Conservation (phyloP, 2,888 invertebrate species). For the Polymixis flavicincta region DNA sequence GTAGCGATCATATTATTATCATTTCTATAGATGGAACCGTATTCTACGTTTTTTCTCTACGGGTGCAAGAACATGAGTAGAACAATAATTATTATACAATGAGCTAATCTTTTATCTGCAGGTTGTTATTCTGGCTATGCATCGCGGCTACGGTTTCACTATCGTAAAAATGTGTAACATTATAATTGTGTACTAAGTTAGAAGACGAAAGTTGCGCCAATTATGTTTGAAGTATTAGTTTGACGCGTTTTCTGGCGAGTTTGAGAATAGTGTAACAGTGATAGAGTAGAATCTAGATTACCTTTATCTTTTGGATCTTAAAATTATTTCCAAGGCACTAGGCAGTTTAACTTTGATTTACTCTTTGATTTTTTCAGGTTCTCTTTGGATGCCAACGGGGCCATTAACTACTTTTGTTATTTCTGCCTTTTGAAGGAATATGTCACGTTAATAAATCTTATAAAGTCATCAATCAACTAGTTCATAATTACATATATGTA, state of each 20-base stretch:
- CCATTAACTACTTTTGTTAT: neutral
- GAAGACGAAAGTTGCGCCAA: slow-evolving; percentile 59
- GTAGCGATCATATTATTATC: neutral
- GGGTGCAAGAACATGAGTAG: slow-evolving; percentile 17
- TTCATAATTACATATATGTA: too few species aligned
- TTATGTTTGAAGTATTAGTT: slow-evolving; percentile 42
- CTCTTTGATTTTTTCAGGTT: neutral
- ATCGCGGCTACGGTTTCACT: slow-evolving; percentile 58
- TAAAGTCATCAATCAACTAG: too few species aligned
- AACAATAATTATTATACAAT: slow-evolving; percentile 44
- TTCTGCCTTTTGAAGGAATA: neutral
- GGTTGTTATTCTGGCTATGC: slow-evolving; percentile 53
- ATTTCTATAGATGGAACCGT: neutral
- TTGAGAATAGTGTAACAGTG: neutral
- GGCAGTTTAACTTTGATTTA: neutral
- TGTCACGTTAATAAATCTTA: too few species aligned
- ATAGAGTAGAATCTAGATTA: slow-evolving; percentile 3
- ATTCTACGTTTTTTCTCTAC: neutral
- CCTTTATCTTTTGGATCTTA: neutral
- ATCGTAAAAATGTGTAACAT: slow-evolving; percentile 45
- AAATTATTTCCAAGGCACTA: neutral
- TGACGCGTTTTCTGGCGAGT: slow-evolving; percentile 19
- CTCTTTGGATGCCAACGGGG: neutral
- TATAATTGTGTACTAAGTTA: slow-evolving; percentile 43
- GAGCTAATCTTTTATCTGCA: slow-evolving; percentile 49